These are phyloP conservation scores for Germaria angustata DNA, from an alignment of 2,888 invertebrate genomes.

Conservation along the genomic window DNA sequence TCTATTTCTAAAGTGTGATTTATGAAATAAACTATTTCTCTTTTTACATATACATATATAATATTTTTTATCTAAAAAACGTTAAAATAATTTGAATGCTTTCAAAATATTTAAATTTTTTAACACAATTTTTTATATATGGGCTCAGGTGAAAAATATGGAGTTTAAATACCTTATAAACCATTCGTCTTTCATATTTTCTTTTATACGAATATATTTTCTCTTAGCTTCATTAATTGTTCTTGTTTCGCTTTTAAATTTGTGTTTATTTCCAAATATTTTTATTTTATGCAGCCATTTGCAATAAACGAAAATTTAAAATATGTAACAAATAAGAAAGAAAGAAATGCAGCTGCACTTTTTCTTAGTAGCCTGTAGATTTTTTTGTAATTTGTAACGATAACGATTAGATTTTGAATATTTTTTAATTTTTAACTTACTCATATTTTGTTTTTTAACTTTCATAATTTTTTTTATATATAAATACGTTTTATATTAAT, in stretches of 20 bases:
- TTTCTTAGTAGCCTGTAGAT: slow-evolving; percentile 15
- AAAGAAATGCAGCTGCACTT: slow-evolving; percentile 26
- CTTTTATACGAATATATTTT: not conserved
- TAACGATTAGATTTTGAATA: slow-evolving; percentile 19
- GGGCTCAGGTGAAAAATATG: slow-evolving; percentile 57
- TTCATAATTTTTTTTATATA: slow-evolving; percentile 30
- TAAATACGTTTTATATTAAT: slow-evolving; percentile 36
- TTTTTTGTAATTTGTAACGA: not conserved
- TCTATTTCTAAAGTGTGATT: slow-evolving; percentile 65
- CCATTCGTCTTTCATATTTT: not conserved
- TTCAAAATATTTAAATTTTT: slow-evolving; percentile 33
- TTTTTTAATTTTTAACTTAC: slow-evolving; percentile 7
- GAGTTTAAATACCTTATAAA: slow-evolving; percentile 12
- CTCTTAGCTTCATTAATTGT: not conserved
- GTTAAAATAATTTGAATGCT: slow-evolving; percentile 28
- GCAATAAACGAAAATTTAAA: not conserved
- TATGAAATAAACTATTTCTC: slow-evolving; percentile 57
- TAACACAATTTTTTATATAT: not conserved
- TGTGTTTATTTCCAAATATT: not conserved
- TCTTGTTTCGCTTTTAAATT: slow-evolving; percentile 1
- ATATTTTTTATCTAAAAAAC: slow-evolving; percentile 12
- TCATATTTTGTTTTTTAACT: not conserved
- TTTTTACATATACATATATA: slow-evolving; percentile 37
- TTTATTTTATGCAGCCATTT: not conserved
- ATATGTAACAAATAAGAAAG: not conserved